Base-by-base conservation (phyloP, 2,888 invertebrate genomes). In the Sarcophaga carnaria region DNA sequence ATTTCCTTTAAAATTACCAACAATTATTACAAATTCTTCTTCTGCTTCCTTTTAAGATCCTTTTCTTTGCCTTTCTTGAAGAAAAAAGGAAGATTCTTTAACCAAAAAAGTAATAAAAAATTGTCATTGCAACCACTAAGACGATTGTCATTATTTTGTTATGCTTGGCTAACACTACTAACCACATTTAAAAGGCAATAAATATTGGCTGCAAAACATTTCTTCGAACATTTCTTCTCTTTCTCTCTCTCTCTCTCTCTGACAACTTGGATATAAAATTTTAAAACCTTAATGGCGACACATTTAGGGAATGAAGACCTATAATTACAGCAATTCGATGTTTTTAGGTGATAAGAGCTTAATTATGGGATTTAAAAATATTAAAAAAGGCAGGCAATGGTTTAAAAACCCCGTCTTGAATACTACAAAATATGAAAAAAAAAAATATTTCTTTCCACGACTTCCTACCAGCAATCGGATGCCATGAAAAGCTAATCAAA, bases 91-190 rank as follows among this genome's bases (percentile, higher is more conserved):
- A 12, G 49, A 14, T 49, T 20, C 14, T 14, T 22, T 37, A 37
- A 37, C 6, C 5, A 37, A 37, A 37, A 25, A 74, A 20, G 62
- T n/a, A 20, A 63, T 22, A 47, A 45, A 76, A 76, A 54, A 66
- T 60, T 22, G 10, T 71, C 22, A 71, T 67, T 66, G 37, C 59
- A 76, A 66, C 14, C 59, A 49, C 60, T 77, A 60, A 77, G 17
- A 25, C 22, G 10, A 8, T 45, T 77, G 22, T 45, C 11, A 20
- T 22, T n/a, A 77, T 54, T 54, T 17, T 12, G 83, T 77, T 66
- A 83, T 76, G 86, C 76, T 69, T 83, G 83, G 80, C 66, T 83
- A 25, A 62, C 63, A 22, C 8, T 37, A 2, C 37, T 37, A 37
- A 37, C 8, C 37, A 37, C 37, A 1, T 62, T 66, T 8, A 67